Evolutionary conservation across 30 jellyfish, hydroid and myxozoan species (phyloP), one percentile per base, ranked within the genome.

Genomic region (Turritopsis rubra): DNA sequence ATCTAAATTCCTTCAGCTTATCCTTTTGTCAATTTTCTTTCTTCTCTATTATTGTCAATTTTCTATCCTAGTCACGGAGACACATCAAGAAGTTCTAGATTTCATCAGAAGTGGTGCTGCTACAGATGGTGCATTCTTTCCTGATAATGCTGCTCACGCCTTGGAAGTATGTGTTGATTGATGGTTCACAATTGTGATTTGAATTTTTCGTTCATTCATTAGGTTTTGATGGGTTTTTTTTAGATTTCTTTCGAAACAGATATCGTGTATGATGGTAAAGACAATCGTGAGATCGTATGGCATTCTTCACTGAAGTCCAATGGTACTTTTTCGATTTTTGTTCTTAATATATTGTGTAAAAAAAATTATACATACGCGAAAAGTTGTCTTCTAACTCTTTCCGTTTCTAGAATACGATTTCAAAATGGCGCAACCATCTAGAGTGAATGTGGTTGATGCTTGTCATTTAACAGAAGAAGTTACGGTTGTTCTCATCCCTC

Each of bases 11-110:
- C n/a, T n/a, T n/a, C n/a, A n/a, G n/a, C n/a, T n/a, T n/a, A n/a
- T n/a, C n/a, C n/a, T n/a, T n/a, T n/a, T n/a, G n/a, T n/a, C n/a
- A n/a, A n/a, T n/a, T n/a, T n/a, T n/a, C n/a, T n/a, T n/a, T n/a
- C 7, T 68, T 17, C 9, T 68, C 31, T 0, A 41, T 74, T 13
- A 26, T 16, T 52, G 8, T 74, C 65, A 16, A 16, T n/a, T n/a
- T 41, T 79, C 29, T 16, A 21, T 80, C 27, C 24, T 65, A 80
- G 87, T 80, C 21, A 80, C 87, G n/a, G 81, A 65, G 21, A 52
- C 87, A 23, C 25, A 22, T 31, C 16, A 21, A 53, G 87, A 80
- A 23, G 54, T 80, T 41, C 19, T 52, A 21, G 13, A 29, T 21
- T 0, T 80, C 21, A 25, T 80, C 53, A 53, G 26, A 22, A 31